Base-by-base conservation (phyloP, 2,113 vertebrate species). In the Poecilia latipinna region DNA sequence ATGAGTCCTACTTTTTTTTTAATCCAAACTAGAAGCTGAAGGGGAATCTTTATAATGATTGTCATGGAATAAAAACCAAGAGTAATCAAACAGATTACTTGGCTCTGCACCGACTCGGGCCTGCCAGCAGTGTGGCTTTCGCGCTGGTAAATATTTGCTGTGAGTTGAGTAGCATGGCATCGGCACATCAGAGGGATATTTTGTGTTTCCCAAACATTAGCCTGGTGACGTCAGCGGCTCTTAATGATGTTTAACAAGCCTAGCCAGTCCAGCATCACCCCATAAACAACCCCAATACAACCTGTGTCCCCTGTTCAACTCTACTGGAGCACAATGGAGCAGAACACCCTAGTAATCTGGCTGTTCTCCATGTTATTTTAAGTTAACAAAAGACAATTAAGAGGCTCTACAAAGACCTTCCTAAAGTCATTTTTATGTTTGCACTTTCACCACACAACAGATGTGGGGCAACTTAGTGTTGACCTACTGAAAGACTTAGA, bases 111-210 rank as follows among this genome's bases (percentile, higher is more conserved):
- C 22, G 72, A 68, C 77, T 80, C 15, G 15, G 82, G 68, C 78
- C 88, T 92, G 86, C 89, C 91, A 93, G 91, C 78, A 8, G 78
- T 88, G 88, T 44, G 80, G 87, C 84, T 88, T 88, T 89, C 79
- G 83, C 86, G 79, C 88, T 83, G 88, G 90, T 94, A 94, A 94
- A 94, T 93, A 94, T 94, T 93, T 93, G 91, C 92, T 94, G 88
- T 85, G 87, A 91, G 92, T 90, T 93, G 90, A 92, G 90, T 90
- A 87, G 87, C 86, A 87, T 89, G 91, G 88, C 90, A 91, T 87
- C 88, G 70, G 87, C 90, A 88, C 90, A 90, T 92, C 89, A 91
- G 85, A 84, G 84, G 81, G 84, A 91, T 87, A 90, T 88, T 89
- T 79, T 90, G 92, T 87, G 91, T 92, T 94, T 94, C 92, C 91